Percentiles rank a stretch among this genome's conserved stretches.
These are phyloP conservation scores for Himalopsyche kuldschensis DNA, from an alignment of 2,888 invertebrate genomes.

Conservation along the genomic window DNA sequence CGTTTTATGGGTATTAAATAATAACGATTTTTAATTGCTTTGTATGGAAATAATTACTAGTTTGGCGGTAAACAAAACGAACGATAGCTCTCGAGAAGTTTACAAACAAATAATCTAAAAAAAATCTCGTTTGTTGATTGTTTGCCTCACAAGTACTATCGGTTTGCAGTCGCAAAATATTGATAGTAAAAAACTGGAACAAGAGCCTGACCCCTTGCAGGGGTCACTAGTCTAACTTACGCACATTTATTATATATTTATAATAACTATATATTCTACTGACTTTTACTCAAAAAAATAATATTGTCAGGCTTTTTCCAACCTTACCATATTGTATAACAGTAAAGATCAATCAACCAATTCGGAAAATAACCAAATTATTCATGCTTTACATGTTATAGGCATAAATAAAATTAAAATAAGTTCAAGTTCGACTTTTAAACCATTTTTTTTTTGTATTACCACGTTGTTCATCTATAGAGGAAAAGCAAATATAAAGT, in stretches of 20 bases:
- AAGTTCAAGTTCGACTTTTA: no score
- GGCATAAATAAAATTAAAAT: no score
- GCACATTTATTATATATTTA: background rate
- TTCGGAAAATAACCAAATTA: no score
- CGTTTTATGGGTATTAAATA: no score
- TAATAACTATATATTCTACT: background rate
- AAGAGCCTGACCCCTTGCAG: background rate
- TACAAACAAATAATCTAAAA: background rate
- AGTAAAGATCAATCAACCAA: no score
- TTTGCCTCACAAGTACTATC: background rate
- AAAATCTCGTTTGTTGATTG: background rate
- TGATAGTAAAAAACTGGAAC: background rate
- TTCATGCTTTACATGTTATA: no score
- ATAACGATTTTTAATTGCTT: no score
- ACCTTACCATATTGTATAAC: no score
- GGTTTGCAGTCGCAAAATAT: background rate
- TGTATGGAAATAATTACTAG: background rate
- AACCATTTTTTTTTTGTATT: no score
- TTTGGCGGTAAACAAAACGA: background rate
- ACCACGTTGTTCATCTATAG: no score
- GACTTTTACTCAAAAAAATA: background rate
- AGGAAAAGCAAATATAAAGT: no score
- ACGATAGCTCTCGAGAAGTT: background rate
- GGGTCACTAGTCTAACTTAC: background rate
- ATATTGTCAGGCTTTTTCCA: no score